A percentile compares a stretch with the other conserved stretches of the same genome.
These are phyloP conservation scores for Babylonia areolata DNA, from an alignment of 1,140 invertebrate genomes.

Conservation along the genomic window DNA sequence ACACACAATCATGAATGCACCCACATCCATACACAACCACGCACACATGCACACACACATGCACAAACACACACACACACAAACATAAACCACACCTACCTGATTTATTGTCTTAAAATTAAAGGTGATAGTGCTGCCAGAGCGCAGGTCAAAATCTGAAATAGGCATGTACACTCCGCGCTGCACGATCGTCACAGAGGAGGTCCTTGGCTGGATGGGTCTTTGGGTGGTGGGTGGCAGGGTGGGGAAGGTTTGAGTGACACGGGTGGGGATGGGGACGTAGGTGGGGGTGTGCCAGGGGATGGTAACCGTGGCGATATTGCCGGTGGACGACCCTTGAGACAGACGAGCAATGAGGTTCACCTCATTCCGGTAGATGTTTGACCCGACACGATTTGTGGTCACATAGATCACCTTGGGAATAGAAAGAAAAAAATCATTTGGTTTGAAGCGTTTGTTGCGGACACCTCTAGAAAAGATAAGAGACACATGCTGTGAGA, in stretches of 20 bases:
- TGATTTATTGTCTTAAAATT: slow-evolving; percentile 77
- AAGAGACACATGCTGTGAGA: too few relatives aligned
- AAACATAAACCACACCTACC: slow-evolving; percentile 79
- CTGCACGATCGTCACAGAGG: slow-evolving; percentile 34
- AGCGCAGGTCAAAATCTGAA: neutral
- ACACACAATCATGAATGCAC: neutral
- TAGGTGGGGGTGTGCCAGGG: neutral
- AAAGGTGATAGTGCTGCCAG: slow-evolving; percentile 48
- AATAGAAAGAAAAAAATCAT: neutral
- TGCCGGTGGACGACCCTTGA: neutral
- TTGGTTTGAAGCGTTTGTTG: too few relatives aligned
- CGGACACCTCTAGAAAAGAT: too few relatives aligned
- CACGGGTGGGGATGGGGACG: neutral
- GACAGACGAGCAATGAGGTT: slow-evolving; percentile 38
- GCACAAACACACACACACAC: neutral
- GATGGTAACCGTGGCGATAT: neutral
- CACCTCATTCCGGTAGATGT: slow-evolving; percentile 33
- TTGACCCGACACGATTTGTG: neutral
- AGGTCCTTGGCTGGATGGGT: neutral
- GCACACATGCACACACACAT: neutral
- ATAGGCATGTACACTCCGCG: slow-evolving; percentile 1
- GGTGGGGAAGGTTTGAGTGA: neutral
- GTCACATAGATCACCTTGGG: slow-evolving; percentile 36
- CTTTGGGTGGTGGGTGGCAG: neutral
- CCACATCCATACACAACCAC: neutral